These are phyloP conservation scores for Tylochromis polylepis DNA, from an alignment of 2,113 vertebrate genomes.

Conservation along the genomic window DNA sequence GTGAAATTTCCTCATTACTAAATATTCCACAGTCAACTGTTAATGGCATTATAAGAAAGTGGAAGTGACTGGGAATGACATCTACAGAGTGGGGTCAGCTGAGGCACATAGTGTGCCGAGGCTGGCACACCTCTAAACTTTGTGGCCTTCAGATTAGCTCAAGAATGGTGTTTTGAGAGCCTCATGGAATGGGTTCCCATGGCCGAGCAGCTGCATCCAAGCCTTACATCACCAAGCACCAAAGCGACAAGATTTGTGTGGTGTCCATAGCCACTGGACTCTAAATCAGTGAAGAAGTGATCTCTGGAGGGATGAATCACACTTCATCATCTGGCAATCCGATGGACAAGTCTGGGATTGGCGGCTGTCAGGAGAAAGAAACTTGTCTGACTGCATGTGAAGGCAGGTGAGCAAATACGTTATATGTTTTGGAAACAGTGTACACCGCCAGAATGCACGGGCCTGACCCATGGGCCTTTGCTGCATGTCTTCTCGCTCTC, in stretches of 20 bases:
- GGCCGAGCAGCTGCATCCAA: background rate
- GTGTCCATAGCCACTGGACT: background rate
- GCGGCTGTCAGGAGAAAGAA: background rate
- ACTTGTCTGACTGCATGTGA: background rate
- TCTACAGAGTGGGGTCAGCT: background rate
- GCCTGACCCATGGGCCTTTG: background rate
- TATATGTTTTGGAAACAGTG: background rate
- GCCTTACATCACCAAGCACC: background rate
- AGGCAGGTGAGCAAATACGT: background rate
- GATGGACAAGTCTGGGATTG: background rate
- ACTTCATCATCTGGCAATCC: background rate
- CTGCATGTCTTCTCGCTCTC: background rate
- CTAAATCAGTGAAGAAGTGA: background rate
- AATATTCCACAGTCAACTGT: background rate
- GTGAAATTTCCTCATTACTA: background rate
- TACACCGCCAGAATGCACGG: background rate
- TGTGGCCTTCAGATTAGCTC: background rate
- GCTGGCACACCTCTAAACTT: background rate
- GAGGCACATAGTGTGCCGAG: background rate
- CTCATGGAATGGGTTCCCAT: background rate
- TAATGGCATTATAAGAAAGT: background rate
- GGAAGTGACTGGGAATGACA: background rate
- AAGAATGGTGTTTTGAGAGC: no score
- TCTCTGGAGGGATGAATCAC: background rate
- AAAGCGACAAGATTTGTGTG: background rate